A percentile compares a stretch with the other conserved stretches of the same genome.
phyloP scores from a whole-genome alignment of 2,797 vertebrate species.

The Simalia tracyae region DNA sequence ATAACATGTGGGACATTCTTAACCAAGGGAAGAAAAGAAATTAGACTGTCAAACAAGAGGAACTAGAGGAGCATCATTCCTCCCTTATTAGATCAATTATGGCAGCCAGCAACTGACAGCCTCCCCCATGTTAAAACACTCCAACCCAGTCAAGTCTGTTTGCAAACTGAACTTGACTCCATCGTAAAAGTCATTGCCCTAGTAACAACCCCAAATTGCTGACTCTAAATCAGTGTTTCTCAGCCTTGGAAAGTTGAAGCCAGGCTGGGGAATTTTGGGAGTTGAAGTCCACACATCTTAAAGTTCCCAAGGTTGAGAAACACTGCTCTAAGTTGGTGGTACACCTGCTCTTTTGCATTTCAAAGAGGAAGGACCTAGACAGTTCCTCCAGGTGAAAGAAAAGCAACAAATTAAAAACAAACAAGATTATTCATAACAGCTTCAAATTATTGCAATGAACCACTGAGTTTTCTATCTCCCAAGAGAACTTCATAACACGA shows the following conservation, averaged over 20 bases:
- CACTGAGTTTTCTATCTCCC: background rate
- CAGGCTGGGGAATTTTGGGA: no score
- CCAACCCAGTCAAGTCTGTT: background rate
- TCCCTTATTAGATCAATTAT: background rate
- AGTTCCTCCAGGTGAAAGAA: background rate
- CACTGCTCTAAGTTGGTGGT: background rate
- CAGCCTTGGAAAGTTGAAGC: no score
- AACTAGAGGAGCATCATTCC: background rate
- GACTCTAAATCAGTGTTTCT: background rate
- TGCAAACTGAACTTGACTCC: background rate
- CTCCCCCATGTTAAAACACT: background rate
- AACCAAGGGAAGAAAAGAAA: background rate
- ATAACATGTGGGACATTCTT: background rate
- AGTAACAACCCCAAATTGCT: background rate
- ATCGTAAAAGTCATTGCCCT: background rate
- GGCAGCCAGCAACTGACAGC: background rate
- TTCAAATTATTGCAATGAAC: background rate
- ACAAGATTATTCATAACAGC: background rate
- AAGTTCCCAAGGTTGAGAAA: no score
- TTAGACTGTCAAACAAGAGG: background rate
- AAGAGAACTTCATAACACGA: background rate
- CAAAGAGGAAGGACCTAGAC: background rate
- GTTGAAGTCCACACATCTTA: no score
- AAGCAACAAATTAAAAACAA: background rate
- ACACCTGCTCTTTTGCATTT: background rate